Evolutionary conservation across 2,888 invertebrate genomes (phyloP).

Genomic region (Boloria selene): DNA sequence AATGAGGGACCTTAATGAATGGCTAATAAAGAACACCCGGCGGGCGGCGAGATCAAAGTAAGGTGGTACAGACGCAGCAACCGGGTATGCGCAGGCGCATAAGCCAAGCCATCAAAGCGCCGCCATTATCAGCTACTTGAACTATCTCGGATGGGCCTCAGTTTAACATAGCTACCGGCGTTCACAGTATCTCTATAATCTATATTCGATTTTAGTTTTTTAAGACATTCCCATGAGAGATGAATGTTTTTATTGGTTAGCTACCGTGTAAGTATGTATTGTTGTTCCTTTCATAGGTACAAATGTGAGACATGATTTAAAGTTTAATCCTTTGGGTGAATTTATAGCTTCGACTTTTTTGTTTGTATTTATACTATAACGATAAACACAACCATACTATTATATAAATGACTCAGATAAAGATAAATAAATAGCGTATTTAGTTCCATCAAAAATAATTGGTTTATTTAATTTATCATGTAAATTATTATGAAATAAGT

Average conservation of each 20-base stretch:
- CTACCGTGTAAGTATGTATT: constrained; percentile 22
- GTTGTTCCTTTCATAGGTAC: constrained; percentile 13
- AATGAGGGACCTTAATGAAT: constrained; percentile 64
- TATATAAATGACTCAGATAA: no score
- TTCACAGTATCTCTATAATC: constrained; percentile 52
- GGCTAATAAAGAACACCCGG: constrained; percentile 64
- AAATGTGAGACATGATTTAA: constrained; percentile 3
- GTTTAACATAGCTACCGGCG: constrained; percentile 67
- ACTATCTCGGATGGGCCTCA: constrained; percentile 61
- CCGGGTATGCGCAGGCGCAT: constrained; percentile 47
- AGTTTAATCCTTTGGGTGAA: no score
- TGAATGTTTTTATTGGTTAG: constrained; percentile 24
- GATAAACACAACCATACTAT: no score
- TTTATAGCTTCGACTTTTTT: no score
- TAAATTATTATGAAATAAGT: no score
- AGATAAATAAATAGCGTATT: no score
- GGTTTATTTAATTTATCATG: no score
- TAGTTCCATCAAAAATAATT: no score
- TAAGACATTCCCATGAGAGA: constrained; percentile 32
- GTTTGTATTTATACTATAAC: no score
- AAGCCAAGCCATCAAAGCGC: constrained; percentile 63
- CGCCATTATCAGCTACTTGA: constrained; percentile 70
- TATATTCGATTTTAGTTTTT: constrained; percentile 37
- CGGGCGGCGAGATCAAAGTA: constrained; percentile 70
- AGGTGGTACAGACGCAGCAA: constrained; percentile 31